These are phyloP conservation scores for Bombycilla garrulus DNA, from an alignment of 2,113 vertebrate genomes.

Conservation along the genomic window DNA sequence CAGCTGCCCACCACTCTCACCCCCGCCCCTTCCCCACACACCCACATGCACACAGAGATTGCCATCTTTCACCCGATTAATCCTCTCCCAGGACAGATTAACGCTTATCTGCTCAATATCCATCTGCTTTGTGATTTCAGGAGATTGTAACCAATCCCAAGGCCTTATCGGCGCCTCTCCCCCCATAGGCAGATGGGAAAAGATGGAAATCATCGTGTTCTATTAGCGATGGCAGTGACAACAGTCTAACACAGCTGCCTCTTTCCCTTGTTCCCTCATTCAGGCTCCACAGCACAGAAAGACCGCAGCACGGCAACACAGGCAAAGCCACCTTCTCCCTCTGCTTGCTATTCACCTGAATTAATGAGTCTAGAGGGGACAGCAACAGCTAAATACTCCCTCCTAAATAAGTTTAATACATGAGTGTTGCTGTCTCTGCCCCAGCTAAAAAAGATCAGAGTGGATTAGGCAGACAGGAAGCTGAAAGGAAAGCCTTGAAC, in stretches of 20 bases:
- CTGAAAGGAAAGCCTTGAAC: not conserved
- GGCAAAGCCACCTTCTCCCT: not conserved
- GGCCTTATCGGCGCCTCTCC: constrained; percentile 32
- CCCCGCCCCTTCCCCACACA: not conserved
- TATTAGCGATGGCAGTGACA: constrained; percentile 43
- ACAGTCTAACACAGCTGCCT: constrained; percentile 49
- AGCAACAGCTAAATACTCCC: not conserved
- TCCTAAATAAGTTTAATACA: not conserved
- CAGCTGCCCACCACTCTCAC: constrained; percentile 65
- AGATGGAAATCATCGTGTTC: constrained; percentile 63
- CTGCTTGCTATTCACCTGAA: not conserved
- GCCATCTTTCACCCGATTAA: constrained; percentile 75
- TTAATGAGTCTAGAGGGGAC: not conserved
- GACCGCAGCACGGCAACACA: not conserved
- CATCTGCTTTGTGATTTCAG: constrained; percentile 74
- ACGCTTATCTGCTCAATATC: constrained; percentile 74
- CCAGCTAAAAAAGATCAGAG: not conserved
- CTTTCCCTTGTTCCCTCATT: not conserved
- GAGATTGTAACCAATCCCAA: constrained; percentile 73
- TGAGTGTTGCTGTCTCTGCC: not conserved
- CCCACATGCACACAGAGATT: constrained; percentile 19
- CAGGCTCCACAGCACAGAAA: not conserved
- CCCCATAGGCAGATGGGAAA: constrained; percentile 54
- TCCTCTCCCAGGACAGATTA: constrained; percentile 76
- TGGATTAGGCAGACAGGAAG: not conserved